These are phyloP conservation scores for Eriocheir sinensis DNA, from an alignment of 1,140 invertebrate species.

Conservation along the genomic window DNA sequence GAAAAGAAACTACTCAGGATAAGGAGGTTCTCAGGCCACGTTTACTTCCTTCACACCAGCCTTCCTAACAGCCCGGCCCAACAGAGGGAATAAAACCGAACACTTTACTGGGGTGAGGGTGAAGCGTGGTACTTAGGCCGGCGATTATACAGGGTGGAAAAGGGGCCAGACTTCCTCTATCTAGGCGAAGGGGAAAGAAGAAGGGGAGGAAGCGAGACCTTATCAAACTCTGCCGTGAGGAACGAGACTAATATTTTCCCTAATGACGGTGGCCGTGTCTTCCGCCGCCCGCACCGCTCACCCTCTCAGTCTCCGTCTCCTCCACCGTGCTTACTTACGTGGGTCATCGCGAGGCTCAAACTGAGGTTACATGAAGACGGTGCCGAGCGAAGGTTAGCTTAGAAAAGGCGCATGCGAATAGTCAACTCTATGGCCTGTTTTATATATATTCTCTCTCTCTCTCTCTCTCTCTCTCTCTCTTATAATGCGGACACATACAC, in stretches of 20 bases:
- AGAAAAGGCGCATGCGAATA: too few species aligned
- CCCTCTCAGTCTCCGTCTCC: not conserved
- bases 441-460: too few species aligned
- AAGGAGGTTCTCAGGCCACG: not conserved
- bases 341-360: not conserved
- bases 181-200: not conserved
- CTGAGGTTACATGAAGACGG: not conserved
- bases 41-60: not conserved
- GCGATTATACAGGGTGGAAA: not conserved
- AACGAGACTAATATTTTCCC: not conserved
- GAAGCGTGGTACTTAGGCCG: not conserved
- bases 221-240: not conserved
- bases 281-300: not conserved
- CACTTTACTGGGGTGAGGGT: not conserved
- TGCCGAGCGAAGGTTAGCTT: not conserved
- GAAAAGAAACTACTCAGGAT: not conserved
- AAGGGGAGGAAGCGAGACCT: not conserved
- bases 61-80: not conserved
- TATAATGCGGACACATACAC: conserved; percentile 17
- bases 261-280: not conserved
- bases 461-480: too few species aligned
- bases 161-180: not conserved
- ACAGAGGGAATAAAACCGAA: not conserved
- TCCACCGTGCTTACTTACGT: not conserved
- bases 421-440: too few species aligned